These are phyloP conservation scores for Drosophila pseudotakahashii DNA, from an alignment of 2,888 invertebrate species.

Conservation along the genomic window DNA sequence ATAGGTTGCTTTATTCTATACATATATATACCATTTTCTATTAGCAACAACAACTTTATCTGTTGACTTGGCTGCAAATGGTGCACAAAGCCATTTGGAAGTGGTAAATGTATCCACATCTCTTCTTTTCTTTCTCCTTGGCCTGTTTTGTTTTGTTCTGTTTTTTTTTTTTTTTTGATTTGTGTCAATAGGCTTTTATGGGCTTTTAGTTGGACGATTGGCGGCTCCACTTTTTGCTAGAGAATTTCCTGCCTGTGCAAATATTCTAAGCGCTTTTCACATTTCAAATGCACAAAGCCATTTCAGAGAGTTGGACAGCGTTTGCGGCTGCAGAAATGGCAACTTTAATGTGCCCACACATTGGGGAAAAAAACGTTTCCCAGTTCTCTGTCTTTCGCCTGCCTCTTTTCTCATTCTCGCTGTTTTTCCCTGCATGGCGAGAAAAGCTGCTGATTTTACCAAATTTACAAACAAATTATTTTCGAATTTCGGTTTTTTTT, in stretches of 20 bases:
- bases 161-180: slow-evolving; percentile 50
- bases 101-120: slow-evolving; percentile 16
- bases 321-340: slow-evolving; percentile 21
- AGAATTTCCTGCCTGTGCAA: not conserved
- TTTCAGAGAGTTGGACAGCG: slow-evolving; percentile 3
- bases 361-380: slow-evolving; percentile 12
- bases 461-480: too few species aligned
- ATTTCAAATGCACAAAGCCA: slow-evolving; percentile 39
- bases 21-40: not conserved
- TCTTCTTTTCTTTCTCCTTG: not conserved
- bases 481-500: too few species aligned
- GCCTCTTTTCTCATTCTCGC: not conserved
- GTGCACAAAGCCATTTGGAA: slow-evolving; percentile 19
- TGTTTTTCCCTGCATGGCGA: not conserved
- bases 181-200: slow-evolving; percentile 70
- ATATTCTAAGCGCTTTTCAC: slow-evolving; percentile 5
- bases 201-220: slow-evolving; percentile 68
- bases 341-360: slow-evolving; percentile 26
- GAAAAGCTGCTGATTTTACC: too few species aligned
- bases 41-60: not conserved
- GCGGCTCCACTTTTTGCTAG: slow-evolving; percentile 14
- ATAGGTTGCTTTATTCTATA: too few species aligned
- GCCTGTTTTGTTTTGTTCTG: not conserved
- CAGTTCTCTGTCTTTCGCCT: not conserved
- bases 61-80: slow-evolving; percentile 9